Percentiles rank a stretch among this genome's conserved stretches.
phyloP scores from a whole-genome alignment of 2,113 vertebrate genomes.

The Rutilus rutilus region DNA sequence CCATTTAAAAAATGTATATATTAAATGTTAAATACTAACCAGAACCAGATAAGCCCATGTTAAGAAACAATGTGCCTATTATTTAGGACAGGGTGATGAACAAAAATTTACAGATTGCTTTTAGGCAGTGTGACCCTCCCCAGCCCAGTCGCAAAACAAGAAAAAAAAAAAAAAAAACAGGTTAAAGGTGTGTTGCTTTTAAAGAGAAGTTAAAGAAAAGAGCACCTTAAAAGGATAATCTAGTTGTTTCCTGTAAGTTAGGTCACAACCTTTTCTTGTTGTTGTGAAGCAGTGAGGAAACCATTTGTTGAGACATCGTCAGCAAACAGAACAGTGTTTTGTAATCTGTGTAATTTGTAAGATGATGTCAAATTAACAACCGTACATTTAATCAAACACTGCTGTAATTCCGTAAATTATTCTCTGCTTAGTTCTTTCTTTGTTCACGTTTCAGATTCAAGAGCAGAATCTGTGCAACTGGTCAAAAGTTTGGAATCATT shows the following conservation, averaged over 20 bases:
- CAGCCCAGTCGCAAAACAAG: background rate
- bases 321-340: conserved; percentile 8
- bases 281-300: conserved; percentile 7
- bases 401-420: background rate
- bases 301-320: background rate
- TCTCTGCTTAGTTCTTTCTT: background rate
- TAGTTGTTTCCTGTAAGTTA: background rate
- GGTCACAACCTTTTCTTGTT: background rate
- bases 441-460: background rate
- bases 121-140: no score
- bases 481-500: no score
- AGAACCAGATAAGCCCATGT: no score
- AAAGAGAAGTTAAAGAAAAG: background rate
- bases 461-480: background rate
- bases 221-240: background rate
- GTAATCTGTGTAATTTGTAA: background rate
- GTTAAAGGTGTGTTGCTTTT: background rate
- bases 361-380: background rate
- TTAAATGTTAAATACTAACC: no score
- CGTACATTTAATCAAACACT: background rate
- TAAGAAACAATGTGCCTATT: no score
- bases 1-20: no score
- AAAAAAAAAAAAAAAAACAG: background rate
- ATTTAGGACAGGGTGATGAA: no score
- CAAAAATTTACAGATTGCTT: no score